phyloP scores from a whole-genome alignment of 2,888 invertebrate species.

The Hipparchia sbordonii region DNA sequence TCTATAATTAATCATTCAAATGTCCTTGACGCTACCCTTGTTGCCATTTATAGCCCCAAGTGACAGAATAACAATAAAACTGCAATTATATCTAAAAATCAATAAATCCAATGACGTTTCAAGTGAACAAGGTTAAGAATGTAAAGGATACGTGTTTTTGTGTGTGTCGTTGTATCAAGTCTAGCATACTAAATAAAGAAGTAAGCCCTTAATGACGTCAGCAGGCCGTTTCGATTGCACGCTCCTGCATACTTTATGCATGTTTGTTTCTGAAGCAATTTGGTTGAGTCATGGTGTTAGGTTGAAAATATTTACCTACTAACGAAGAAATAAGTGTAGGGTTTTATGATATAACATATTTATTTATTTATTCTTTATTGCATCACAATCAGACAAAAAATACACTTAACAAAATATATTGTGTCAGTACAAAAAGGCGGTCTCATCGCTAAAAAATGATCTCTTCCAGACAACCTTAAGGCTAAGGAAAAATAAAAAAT shows the following conservation, averaged over 20 bases:
- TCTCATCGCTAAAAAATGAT: too few species aligned
- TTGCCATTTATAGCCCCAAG: not conserved
- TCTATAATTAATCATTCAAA: not conserved
- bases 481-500: too few species aligned
- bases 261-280: not conserved
- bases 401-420: too few species aligned
- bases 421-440: too few species aligned
- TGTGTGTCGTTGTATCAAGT: not conserved
- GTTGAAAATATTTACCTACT: not conserved
- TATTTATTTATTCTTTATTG: too few species aligned
- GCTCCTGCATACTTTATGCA: constrained; percentile 14
- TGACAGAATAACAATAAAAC: not conserved
- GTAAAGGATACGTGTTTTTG: not conserved
- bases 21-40: not conserved
- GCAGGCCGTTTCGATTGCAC: not conserved
- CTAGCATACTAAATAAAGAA: constrained; percentile 2
- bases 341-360: not conserved
- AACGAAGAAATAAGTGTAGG: not conserved
- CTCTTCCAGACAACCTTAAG: too few species aligned
- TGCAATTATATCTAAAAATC: constrained; percentile 9
- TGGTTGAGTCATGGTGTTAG: not conserved
- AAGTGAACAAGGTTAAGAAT: not conserved
- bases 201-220: constrained; percentile 3
- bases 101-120: constrained; percentile 11
- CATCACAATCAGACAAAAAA: too few species aligned